These are phyloP conservation scores for Sipha maydis DNA, from an alignment of 2,888 invertebrate species.

Conservation along the genomic window DNA sequence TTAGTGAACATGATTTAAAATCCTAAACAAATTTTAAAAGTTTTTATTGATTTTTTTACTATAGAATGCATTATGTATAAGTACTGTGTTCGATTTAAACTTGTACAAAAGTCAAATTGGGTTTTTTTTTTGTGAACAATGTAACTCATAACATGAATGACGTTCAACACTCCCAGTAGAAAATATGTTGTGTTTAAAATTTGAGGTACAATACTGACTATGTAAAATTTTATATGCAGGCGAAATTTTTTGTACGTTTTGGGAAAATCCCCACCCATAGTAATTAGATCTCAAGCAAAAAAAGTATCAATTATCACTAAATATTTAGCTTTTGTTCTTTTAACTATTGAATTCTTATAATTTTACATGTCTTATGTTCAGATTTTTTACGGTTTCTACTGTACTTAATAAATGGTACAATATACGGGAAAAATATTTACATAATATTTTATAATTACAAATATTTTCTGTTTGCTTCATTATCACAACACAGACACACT, in stretches of 20 bases:
- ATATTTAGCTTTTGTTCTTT: background rate
- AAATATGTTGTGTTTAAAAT: background rate
- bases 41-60: no score
- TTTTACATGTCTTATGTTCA: background rate
- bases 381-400: background rate
- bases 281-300: background rate
- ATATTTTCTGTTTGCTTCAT: background rate
- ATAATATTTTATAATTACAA: background rate
- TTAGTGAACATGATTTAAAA: no score
- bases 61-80: no score
- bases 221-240: background rate
- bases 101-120: background rate
- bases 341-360: background rate
- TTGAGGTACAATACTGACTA: background rate
- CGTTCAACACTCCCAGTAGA: background rate
- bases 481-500: background rate
- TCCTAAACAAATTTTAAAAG: no score
- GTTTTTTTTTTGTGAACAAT: background rate
- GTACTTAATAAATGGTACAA: background rate
- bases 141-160: background rate
- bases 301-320: background rate
- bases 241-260: background rate
- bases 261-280: background rate
- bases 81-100: background rate
- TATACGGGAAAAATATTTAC: background rate